phyloP scores from a whole-genome alignment of 2,113 vertebrate species.

The Erpornis zantholeuca region DNA sequence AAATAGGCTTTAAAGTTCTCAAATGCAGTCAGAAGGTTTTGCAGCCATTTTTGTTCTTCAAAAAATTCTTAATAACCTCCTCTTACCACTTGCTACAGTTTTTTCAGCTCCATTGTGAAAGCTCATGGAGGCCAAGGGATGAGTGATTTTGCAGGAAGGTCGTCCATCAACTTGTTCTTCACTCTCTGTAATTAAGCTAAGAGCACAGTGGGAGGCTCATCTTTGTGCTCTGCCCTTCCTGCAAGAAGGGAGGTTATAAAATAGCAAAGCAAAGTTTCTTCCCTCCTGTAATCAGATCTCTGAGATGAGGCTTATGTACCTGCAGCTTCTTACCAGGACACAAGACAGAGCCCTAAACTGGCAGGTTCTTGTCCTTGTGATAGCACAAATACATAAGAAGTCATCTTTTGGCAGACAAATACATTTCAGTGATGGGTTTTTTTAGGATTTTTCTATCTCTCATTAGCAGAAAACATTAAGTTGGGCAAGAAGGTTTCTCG shows the following conservation, averaged over 20 bases:
- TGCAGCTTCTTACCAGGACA: background rate
- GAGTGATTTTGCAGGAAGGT: slow-evolving; percentile 12
- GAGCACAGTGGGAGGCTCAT: slow-evolving; percentile 27
- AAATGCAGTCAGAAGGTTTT: background rate
- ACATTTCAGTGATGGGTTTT: background rate
- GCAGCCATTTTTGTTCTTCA: background rate
- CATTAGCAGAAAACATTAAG: background rate
- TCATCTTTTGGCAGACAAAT: background rate
- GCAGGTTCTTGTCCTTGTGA: background rate
- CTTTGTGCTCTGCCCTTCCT: slow-evolving; percentile 30
- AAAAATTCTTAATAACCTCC: background rate
- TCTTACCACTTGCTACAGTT: background rate
- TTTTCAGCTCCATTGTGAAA: background rate
- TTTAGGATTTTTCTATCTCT: background rate
- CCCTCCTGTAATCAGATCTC: background rate
- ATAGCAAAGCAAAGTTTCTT: background rate
- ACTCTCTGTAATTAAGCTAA: slow-evolving; percentile 21
- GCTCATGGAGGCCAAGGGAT: background rate
- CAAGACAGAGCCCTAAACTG: background rate
- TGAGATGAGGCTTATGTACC: background rate
- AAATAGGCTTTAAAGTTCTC: background rate
- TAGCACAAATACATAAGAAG: background rate
- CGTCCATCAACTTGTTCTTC: slow-evolving; percentile 18
- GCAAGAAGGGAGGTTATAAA: background rate
- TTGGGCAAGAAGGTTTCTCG: accelerated